A percentile compares a stretch with the other conserved stretches of the same genome.
Evolutionary conservation across 1,140 invertebrate genomes (phyloP).

Genomic region (Temnothorax longispinosus): DNA sequence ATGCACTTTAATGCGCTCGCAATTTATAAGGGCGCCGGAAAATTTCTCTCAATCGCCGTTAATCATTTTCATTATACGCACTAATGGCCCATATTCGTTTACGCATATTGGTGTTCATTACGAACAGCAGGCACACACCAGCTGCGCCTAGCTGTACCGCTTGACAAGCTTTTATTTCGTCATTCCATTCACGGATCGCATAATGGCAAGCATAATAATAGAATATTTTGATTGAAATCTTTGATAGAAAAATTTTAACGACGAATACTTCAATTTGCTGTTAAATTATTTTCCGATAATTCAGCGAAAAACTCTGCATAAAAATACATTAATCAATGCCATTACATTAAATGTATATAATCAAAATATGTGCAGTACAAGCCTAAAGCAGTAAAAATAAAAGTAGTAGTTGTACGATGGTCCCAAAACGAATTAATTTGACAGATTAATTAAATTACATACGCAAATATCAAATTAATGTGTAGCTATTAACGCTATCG

Average conservation of each 20-base stretch:
- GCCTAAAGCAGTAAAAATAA: not conserved
- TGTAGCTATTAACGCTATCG: not conserved
- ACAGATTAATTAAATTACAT: not conserved
- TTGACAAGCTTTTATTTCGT: constrained; percentile 41
- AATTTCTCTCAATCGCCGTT: constrained; percentile 40
- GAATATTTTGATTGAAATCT: not conserved
- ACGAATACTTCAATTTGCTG: not conserved
- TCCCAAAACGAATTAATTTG: not conserved
- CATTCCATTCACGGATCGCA: not conserved
- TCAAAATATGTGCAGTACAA: not conserved
- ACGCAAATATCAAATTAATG: not conserved
- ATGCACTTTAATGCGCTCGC: not conserved
- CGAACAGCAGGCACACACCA: not conserved
- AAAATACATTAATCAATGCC: not conserved
- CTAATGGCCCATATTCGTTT: constrained; percentile 20
- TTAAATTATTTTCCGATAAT: not conserved
- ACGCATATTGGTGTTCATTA: constrained; percentile 31
- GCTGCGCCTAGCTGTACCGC: not conserved
- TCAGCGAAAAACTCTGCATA: not conserved
- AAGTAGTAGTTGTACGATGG: not conserved
- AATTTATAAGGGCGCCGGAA: not conserved
- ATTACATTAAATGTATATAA: not conserved
- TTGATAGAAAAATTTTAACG: not conserved
- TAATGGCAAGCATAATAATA: not conserved
- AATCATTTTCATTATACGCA: constrained; percentile 56